These are phyloP conservation scores for Caenorhabditis uteleia DNA, from an alignment of 2,888 invertebrate species.

Conservation along the genomic window DNA sequence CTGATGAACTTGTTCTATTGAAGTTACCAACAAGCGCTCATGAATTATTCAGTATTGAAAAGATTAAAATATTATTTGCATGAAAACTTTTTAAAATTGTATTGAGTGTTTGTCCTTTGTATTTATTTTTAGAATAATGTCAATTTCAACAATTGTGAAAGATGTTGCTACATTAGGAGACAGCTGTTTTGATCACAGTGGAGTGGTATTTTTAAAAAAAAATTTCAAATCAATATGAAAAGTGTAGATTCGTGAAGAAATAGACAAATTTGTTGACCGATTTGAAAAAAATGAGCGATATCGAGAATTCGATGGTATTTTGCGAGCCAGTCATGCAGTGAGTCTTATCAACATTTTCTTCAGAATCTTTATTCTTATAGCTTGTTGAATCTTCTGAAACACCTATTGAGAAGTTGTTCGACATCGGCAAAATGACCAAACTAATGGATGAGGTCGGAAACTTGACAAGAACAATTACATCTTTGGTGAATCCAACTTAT, in stretches of 20 bases:
- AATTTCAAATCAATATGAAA: conserved; percentile 2
- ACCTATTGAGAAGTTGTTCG: conserved; percentile 47
- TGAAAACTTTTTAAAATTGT: not conserved
- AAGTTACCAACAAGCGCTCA: not conserved
- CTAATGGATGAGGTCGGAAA: conserved; percentile 30
- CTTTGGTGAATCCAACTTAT: conserved; percentile 30
- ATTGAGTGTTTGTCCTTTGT: not conserved
- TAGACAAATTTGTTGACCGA: conserved; percentile 46
- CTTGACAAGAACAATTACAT: conserved; percentile 29
- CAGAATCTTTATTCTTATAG: conserved; percentile 15
- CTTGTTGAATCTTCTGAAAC: conserved; percentile 52
- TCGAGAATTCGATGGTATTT: conserved; percentile 54
- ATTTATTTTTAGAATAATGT: conserved; percentile 10
- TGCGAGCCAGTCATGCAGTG: conserved; percentile 52
- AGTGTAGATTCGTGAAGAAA: conserved; percentile 31
- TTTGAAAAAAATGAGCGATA: conserved; percentile 54
- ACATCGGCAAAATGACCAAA: conserved; percentile 43
- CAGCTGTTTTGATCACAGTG: conserved; percentile 51
- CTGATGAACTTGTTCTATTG: not conserved
- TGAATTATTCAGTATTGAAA: not conserved
- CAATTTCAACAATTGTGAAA: conserved; percentile 37
- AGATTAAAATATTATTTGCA: no score
- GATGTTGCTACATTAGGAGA: conserved; percentile 42
- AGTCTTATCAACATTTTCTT: conserved; percentile 1
- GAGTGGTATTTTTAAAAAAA: conserved; percentile 21